phyloP scores from a whole-genome alignment of 2,888 invertebrate species.

The Agrilus mali region DNA sequence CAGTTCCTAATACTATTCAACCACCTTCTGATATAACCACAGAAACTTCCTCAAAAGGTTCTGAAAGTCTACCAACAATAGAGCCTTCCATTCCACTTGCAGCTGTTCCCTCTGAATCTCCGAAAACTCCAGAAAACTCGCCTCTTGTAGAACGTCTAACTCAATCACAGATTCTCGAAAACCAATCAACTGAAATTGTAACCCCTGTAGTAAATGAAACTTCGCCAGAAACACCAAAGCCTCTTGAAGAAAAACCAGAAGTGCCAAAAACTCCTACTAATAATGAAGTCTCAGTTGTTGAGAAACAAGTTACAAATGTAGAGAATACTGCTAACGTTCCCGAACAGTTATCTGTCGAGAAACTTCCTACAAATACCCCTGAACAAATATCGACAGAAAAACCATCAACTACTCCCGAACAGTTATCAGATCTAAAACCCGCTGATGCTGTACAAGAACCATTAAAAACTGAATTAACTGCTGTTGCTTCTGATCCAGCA shows the following conservation, averaged over 20 bases:
- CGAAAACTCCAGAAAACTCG: background rate
- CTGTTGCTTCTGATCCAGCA: no score
- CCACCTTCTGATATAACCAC: background rate
- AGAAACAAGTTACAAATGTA: background rate
- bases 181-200: background rate
- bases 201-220: conserved; percentile 1
- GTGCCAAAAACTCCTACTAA: background rate
- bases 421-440: no score
- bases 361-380: no score
- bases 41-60: conserved; percentile 2
- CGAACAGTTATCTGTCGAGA: no score
- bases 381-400: no score
- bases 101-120: conserved; percentile 3
- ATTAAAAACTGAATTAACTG: no score
- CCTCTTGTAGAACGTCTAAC: background rate
- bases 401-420: no score
- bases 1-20: background rate
- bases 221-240: background rate
- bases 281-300: background rate
- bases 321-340: no score
- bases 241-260: background rate
- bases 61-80: background rate
- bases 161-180: background rate
- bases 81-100: background rate
- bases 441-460: no score